Base-by-base conservation (phyloP, 2,888 invertebrate genomes). In the Lithophane socia region DNA sequence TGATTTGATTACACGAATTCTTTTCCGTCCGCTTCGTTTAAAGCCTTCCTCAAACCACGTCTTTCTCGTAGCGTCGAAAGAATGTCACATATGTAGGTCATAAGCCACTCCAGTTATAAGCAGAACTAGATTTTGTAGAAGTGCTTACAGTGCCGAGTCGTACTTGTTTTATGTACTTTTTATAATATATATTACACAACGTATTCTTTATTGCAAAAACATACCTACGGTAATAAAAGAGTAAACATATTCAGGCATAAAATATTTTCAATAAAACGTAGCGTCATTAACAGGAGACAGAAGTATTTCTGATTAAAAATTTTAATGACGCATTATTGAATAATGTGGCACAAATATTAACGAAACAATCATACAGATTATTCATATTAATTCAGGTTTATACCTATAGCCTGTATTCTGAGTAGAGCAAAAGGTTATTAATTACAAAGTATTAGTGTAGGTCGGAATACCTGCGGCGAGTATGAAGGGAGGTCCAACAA, bases 61-160 rank as follows among this genome's bases (percentile, higher is more conserved):
- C 64, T 72, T 82, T 77, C 72, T 85, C 85, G 65, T 24, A 72
- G 61, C 71, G 65, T 42, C 44, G 61, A 67, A 83, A 85, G 76
- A 81, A 82, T 85, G 76, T 68, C 82, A 75, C 74, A 85, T 83
- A 85, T 83, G 68, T 85, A 77, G 85, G 74, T 85, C 77, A 77
- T 84, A 85, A 74, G 72, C 74, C 44, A 75, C 75, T 85, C 72
- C 24, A 77, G 49, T 63, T 63, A 75, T 63, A 67, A 66, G 13
- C 56, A 70, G 75, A 80, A 84, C 61, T 72, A 71, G 60, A 77
- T 77, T 72, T 74, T 72, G 56, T 64, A 68, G 61, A 58, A 71
- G 52, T 80, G 29, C 47, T 49, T 78, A 67, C 42, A 54, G 56
- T 71, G 70, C 69, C n/a, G n/a, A 67, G 47, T 58, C 49, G 56